A percentile compares a stretch with the other conserved stretches of the same genome.
Conservation (phyloP, 2,113 vertebrate genomes). For the Lanius collurio region DNA sequence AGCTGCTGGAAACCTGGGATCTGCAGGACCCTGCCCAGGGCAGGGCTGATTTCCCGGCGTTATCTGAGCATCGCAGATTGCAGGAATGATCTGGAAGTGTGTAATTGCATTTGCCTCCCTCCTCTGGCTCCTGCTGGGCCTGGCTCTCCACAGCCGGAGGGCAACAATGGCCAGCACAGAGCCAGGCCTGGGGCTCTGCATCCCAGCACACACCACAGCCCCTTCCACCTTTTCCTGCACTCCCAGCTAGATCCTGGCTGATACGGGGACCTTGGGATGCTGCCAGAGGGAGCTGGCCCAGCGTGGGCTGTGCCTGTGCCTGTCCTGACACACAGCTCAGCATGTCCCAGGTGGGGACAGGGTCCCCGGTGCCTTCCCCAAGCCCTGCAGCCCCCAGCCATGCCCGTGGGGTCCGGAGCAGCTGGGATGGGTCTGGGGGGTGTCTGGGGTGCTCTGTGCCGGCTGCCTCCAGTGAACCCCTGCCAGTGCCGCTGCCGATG, state of each 20-base stretch:
- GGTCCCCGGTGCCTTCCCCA: background rate
- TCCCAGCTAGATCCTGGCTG: background rate
- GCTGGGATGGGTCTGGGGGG: background rate
- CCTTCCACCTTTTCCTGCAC: background rate
- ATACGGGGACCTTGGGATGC: rapidly evolving
- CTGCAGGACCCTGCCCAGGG: background rate
- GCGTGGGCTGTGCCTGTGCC: background rate
- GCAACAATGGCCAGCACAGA: background rate
- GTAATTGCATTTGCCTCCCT: background rate
- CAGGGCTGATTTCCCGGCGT: background rate
- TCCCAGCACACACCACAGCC: background rate
- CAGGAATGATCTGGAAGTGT: background rate
- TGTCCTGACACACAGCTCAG: rapidly evolving
- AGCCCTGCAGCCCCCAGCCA: background rate
- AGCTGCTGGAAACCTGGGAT: background rate
- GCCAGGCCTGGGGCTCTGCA: background rate
- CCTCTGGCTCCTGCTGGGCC: background rate
- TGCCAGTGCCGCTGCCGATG: rapidly evolving
- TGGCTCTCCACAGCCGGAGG: rapidly evolving
- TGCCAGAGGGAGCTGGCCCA: background rate
- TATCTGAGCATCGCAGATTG: background rate
- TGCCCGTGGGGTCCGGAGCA: background rate
- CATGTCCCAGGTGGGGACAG: rapidly evolving
- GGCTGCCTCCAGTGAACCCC: background rate
- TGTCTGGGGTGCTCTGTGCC: background rate